Evolutionary conservation across 1,140 invertebrate species (phyloP).

Genomic region (Tetranychus urticae): DNA sequence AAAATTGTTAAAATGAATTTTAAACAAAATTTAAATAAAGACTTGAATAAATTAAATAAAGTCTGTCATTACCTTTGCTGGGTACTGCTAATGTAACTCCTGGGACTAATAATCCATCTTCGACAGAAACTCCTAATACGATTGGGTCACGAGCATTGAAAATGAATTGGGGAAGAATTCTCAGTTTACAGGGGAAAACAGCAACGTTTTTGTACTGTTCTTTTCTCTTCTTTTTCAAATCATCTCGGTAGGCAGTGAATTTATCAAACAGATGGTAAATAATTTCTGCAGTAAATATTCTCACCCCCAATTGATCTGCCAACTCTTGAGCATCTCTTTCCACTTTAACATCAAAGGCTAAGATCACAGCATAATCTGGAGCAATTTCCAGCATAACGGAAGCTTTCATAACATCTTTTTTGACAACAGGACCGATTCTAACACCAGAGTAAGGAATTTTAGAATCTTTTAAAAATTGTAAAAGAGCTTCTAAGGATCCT

Average conservation of each 20-base stretch:
- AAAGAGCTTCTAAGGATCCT: constrained; percentile 84
- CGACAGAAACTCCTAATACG: constrained; percentile 80
- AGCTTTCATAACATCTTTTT: constrained; percentile 97
- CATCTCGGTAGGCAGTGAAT: constrained; percentile 79
- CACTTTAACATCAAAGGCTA: constrained; percentile 97
- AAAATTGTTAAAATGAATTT: not conserved
- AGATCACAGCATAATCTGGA: constrained; percentile 82
- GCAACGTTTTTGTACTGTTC: constrained; percentile 88
- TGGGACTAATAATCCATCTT: constrained; percentile 80
- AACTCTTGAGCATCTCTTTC: constrained; percentile 91
- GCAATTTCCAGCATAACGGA: constrained; percentile 98
- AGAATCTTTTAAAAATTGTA: constrained; percentile 79
- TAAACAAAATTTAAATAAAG: not conserved
- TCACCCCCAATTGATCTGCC: constrained; percentile 76
- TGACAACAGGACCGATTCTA: constrained; percentile 95
- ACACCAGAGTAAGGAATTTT: constrained; percentile 97
- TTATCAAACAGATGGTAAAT: constrained; percentile 99
- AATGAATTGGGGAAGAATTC: constrained; percentile 61
- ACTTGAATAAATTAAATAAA: not conserved
- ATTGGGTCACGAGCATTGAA: constrained; percentile 97
- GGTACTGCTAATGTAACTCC: constrained; percentile 94
- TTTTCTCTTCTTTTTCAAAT: constrained; percentile 71
- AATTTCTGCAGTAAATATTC: constrained; percentile 96
- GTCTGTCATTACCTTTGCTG: constrained; percentile 44
- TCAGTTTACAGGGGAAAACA: constrained; percentile 91